Percentiles rank a stretch among this genome's conserved stretches.
Evolutionary conservation across 2,797 vertebrate species (phyloP).

Genomic region (Perodicticus potto): DNA sequence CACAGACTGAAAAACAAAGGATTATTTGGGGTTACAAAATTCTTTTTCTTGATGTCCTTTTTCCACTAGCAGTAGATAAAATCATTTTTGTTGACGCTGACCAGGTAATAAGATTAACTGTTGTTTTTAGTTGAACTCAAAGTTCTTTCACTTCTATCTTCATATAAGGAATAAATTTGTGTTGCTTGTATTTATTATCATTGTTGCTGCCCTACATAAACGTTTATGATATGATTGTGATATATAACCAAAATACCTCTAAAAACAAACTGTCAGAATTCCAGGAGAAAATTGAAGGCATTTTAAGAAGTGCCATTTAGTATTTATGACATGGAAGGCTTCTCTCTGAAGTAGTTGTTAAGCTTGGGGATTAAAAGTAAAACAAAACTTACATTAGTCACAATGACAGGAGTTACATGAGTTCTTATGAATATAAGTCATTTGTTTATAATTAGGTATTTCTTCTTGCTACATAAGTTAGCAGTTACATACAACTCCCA

Average conservation of each 20-base stretch:
- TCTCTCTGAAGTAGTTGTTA: neutral
- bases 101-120: conserved; percentile 90
- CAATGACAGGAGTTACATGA: neutral
- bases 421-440: neutral
- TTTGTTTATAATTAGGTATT: neutral
- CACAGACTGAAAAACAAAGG: conserved; percentile 97
- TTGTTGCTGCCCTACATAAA: neutral
- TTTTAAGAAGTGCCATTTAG: neutral
- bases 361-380: conserved; percentile 29
- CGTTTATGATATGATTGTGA: neutral
- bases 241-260: neutral
- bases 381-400: neutral
- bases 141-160: neutral
- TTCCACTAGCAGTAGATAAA: conserved; percentile 97
- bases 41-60: conserved; percentile 98
- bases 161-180: neutral
- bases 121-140: neutral
- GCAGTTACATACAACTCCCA: neutral
- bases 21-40: conserved; percentile 99
- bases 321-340: neutral
- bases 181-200: neutral
- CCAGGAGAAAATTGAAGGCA: neutral
- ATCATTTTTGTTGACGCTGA: conserved; percentile 99
- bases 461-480: neutral
- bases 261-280: neutral